phyloP scores from a whole-genome alignment of 2,888 invertebrate species.

The Tipula vernalis region DNA sequence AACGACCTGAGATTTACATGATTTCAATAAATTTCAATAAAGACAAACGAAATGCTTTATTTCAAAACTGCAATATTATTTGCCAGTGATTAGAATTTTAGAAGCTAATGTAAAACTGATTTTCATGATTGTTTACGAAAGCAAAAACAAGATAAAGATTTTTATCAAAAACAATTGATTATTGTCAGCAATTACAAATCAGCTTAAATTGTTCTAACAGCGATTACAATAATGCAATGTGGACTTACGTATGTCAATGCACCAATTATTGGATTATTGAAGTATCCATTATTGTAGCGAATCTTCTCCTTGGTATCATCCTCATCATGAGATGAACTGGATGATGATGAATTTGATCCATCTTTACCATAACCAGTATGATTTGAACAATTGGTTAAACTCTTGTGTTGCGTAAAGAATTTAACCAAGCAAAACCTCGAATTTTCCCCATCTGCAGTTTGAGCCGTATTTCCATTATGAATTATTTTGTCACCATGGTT shows the following conservation, averaged over 20 bases:
- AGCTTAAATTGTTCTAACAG: background rate
- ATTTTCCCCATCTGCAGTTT: background rate
- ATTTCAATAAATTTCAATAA: background rate
- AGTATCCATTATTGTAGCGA: conserved; percentile 9
- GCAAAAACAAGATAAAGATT: background rate
- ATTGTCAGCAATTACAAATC: background rate
- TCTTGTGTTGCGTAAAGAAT: background rate
- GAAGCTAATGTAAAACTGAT: background rate
- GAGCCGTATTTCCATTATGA: background rate
- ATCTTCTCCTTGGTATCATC: conserved; percentile 7
- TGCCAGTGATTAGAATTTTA: background rate
- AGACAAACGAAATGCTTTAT: background rate
- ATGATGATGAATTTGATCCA: background rate
- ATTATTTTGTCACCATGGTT: conserved; percentile 4
- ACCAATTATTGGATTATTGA: conserved; percentile 16
- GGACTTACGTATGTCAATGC: conserved; percentile 38
- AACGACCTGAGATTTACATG: background rate
- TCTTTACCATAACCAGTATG: background rate
- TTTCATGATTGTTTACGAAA: background rate
- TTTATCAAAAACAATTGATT: background rate
- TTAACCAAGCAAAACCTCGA: background rate
- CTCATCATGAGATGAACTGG: conserved; percentile 8
- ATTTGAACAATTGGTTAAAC: background rate
- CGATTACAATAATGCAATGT: background rate
- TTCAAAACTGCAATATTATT: background rate